Conservation (phyloP, 2,113 vertebrate genomes). For the Oceanodroma tethys region DNA sequence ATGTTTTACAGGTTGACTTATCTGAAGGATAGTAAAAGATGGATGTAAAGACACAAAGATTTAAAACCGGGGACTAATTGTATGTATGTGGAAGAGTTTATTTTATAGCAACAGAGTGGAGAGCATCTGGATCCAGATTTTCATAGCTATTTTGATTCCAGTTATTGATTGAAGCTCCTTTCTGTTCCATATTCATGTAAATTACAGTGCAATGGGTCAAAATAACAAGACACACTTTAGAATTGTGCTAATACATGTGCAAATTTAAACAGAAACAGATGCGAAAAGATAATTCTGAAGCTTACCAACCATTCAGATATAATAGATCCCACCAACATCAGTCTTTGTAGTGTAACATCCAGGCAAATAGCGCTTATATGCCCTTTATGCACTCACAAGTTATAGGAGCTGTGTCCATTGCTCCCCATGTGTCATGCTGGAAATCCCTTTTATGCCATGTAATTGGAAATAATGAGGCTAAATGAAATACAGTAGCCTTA, state of each 20-base stretch:
- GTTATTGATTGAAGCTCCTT: slow-evolving; percentile 16
- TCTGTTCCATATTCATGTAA: not conserved
- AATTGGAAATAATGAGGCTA: slow-evolving; percentile 33
- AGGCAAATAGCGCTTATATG: not conserved
- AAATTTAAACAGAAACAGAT: slow-evolving; percentile 49
- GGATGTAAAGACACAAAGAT: not conserved
- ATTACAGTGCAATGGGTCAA: slow-evolving; percentile 43
- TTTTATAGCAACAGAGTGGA: not conserved
- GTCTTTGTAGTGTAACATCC: not conserved
- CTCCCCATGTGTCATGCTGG: not conserved
- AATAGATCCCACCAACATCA: not conserved
- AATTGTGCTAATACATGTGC: slow-evolving; percentile 38
- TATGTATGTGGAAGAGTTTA: not conserved
- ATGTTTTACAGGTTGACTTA: not conserved
- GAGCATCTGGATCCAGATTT: slow-evolving; percentile 42
- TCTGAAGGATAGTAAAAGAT: not conserved
- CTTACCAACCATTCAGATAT: not conserved
- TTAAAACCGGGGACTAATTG: not conserved
- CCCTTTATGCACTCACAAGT: not conserved
- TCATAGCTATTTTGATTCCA: slow-evolving; percentile 2
- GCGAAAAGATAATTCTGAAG: slow-evolving; percentile 13
- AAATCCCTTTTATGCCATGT: not conserved
- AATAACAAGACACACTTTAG: slow-evolving; percentile 14
- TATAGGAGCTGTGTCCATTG: not conserved
- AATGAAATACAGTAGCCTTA: not conserved